These are phyloP conservation scores for Muscicapa striata DNA, from an alignment of 2,797 vertebrate species.

Conservation along the genomic window DNA sequence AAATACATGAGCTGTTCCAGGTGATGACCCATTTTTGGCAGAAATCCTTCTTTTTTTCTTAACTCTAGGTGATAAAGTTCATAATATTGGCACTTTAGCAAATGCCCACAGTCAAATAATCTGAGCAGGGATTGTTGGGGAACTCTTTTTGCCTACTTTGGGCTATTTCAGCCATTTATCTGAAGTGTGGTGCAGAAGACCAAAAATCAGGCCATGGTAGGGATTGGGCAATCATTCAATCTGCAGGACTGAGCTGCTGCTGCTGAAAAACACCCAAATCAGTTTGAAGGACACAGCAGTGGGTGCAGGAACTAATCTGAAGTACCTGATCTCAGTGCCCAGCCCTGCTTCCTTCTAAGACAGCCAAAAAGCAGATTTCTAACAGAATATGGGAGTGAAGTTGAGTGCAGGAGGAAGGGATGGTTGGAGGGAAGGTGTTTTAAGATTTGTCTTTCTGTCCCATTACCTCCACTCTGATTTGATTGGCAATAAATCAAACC, in stretches of 20 bases:
- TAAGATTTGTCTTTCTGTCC: neutral
- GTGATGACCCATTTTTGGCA: neutral
- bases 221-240: neutral
- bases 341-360: neutral
- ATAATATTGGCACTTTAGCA: rapidly evolving
- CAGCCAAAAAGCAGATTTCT: neutral
- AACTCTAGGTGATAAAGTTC: neutral
- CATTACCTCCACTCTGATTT: neutral
- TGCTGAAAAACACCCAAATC: neutral
- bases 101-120: neutral
- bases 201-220: neutral
- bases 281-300: neutral
- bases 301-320: neutral
- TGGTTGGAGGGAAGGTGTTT: neutral
- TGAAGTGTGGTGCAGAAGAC: neutral
- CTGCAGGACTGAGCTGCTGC: neutral
- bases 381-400: neutral
- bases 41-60: neutral
- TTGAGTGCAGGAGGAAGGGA: rapidly evolving
- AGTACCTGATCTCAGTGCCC: neutral
- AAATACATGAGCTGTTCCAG: neutral
- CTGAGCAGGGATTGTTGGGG: rapidly evolving
- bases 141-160: rapidly evolving
- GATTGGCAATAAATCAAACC: neutral
- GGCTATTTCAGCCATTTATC: neutral